Evolutionary conservation across 1,140 invertebrate genomes (phyloP), one percentile per base, ranked within the genome.

Genomic region (Drosophila sproati): DNA sequence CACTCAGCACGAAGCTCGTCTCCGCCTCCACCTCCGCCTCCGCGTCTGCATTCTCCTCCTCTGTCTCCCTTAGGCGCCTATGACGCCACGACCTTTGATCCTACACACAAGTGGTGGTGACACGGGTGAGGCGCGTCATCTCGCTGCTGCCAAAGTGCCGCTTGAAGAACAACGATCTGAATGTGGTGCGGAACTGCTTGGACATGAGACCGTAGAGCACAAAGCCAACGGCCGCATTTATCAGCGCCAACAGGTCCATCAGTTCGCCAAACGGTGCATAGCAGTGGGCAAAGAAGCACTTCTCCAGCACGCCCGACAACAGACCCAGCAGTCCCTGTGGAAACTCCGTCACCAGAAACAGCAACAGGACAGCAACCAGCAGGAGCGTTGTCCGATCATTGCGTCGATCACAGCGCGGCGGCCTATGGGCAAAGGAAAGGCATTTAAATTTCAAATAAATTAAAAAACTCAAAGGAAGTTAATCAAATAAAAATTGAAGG

Each of bases 151-250:
- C 94, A 68, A 91, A 93, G 66, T 77, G 94, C 73, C 88, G 94
- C 89, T 93, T 93, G 68, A 93, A 85, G 74, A 98, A 96, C 39
- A 98, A 85, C 64, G 95, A 95, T 3, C 95, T 94, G 88, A 98
- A 98, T 1, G 97, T 98, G 50, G 95, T 94, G 8, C 98, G 94
- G 92, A 99, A 99, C 94, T 98, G 98, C 51, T 96, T 94, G 45
- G 97, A 98, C 98, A 99, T 99, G 32, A 96, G 95, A 78, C 98
- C 98, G 91, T 99, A 99, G 4, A 99, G 94, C 47, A 99, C 96
- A 91, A 99, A 99, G 91, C 98, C 98, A 47, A 99, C 96, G 5
- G 97, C 96, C 4, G 97, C 97, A 93, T 99, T 99, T 59, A 99
- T 93, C 3, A 99, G 93, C 0, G 98, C 98, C 57, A 98, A 93